phyloP scores from a whole-genome alignment of 30 jellyfish, hydroid and myxozoan species.

The Pelagia noctiluca region DNA sequence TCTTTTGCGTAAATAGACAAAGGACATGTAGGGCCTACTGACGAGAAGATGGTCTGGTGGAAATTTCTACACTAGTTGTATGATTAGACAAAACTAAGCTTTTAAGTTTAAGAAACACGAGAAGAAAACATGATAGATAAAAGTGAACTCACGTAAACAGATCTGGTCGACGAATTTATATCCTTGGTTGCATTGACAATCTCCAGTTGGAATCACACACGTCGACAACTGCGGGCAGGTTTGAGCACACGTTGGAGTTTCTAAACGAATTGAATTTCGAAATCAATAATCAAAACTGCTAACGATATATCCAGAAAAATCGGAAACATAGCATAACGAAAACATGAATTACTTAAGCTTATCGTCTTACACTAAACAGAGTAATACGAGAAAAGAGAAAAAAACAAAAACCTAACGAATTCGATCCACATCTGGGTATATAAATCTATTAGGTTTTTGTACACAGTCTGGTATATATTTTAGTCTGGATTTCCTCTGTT shows the following conservation, averaged over 20 bases:
- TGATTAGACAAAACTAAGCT: not conserved
- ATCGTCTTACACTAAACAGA: too few species aligned
- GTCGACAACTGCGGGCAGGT: conserved; percentile 65
- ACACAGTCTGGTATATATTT: too few species aligned
- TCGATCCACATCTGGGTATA: too few species aligned
- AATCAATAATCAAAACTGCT: not conserved
- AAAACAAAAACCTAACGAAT: too few species aligned
- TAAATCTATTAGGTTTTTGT: too few species aligned
- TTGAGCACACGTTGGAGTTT: conserved; percentile 55
- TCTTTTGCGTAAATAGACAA: not conserved
- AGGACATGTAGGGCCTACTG: not conserved
- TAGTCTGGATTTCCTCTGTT: too few species aligned
- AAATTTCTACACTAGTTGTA: not conserved
- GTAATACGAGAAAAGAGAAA: too few species aligned
- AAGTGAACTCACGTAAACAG: conserved; percentile 81
- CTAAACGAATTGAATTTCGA: conserved; percentile 17
- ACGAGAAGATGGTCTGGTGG: not conserved
- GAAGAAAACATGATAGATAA: too few species aligned
- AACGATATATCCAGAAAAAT: too few species aligned
- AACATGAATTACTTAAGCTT: too few species aligned
- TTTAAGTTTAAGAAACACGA: too few species aligned
- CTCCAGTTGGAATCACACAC: conserved; percentile 69
- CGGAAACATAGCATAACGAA: too few species aligned
- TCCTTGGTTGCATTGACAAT: conserved; percentile 91
- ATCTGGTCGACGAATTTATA: conserved; percentile 70